phyloP scores from a whole-genome alignment of 2,797 vertebrate genomes.

The Sitta carolinensis region DNA sequence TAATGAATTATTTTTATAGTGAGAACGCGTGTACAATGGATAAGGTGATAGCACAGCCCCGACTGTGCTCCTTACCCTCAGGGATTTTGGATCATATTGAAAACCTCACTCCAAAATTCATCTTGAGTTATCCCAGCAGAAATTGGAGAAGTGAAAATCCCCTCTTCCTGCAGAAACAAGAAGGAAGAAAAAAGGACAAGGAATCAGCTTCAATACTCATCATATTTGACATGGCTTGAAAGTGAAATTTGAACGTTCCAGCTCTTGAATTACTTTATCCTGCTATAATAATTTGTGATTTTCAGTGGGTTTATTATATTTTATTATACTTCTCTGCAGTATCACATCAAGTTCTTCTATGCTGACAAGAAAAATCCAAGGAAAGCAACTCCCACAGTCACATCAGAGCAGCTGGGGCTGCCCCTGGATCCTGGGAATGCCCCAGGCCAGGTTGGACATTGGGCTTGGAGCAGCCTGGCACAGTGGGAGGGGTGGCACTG shows the following conservation, averaged over 20 bases:
- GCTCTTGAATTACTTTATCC: neutral
- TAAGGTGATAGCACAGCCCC: neutral
- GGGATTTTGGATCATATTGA: neutral
- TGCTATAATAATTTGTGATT: neutral
- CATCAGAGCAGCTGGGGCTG: neutral
- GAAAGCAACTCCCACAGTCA: neutral
- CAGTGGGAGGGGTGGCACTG: neutral
- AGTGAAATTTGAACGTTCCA: neutral
- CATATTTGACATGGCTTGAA: neutral
- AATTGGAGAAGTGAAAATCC: neutral
- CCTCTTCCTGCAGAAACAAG: neutral
- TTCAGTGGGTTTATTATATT: neutral
- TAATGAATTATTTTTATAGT: neutral
- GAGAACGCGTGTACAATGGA: neutral
- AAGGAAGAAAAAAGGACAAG: neutral
- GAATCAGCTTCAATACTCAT: neutral
- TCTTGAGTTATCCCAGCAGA: neutral
- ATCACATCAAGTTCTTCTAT: neutral
- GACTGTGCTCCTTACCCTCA: neutral
- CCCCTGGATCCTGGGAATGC: neutral
- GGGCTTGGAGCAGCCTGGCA: neutral
- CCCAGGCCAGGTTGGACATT: neutral
- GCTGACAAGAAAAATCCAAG: neutral
- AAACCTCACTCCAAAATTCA: neutral
- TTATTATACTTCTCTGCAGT: neutral